Base-by-base conservation (phyloP, 2,888 invertebrate genomes). In the Alloplasta piceator region DNA sequence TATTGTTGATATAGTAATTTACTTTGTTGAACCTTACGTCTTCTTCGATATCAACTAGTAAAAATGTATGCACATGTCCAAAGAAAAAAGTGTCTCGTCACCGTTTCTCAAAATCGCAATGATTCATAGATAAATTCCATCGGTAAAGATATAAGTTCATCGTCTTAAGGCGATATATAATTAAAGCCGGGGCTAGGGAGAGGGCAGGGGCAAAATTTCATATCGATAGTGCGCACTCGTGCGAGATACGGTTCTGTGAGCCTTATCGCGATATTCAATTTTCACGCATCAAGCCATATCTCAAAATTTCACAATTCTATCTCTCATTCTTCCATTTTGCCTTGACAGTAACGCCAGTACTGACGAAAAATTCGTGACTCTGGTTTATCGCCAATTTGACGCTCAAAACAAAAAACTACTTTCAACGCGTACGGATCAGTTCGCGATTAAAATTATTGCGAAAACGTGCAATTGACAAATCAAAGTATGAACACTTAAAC, bases 251-350 rank as follows among this genome's bases (percentile, higher is more conserved):
- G 41, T 26, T 58, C 9, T 39, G 26, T 12, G 67, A 36, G 9
- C 48, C 48, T 56, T 36, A 46, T 52, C 50, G 66, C 61, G 67
- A 66, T 46, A 50, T 52, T 48, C 67, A 36, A 52, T 63, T 67
- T 74, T 50, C 66, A n/a, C 48, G 12, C 48, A 48, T 26, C 26
- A 2, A 26, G 26, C 26, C 26, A 26, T 26, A 26, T 26, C 26
- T 2, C 3, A 3, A 26, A 26, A 26, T 26, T 26, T 26, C 26
- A 26, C 26, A 26, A 26, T 26, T 26, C 26, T 26, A 26, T 26
- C 26, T 26, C 26, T 2, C 26, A 26, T 26, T 26, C 26, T 26
- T 26, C 3, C 26, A 26, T 26, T 26, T 26, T 26, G 26, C 26
- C 26, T 26, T 3, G 1, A 26, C 26, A 26, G 26, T 26, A 1